phyloP scores from a whole-genome alignment of 2,888 invertebrate genomes.

The Dynastes maya region DNA sequence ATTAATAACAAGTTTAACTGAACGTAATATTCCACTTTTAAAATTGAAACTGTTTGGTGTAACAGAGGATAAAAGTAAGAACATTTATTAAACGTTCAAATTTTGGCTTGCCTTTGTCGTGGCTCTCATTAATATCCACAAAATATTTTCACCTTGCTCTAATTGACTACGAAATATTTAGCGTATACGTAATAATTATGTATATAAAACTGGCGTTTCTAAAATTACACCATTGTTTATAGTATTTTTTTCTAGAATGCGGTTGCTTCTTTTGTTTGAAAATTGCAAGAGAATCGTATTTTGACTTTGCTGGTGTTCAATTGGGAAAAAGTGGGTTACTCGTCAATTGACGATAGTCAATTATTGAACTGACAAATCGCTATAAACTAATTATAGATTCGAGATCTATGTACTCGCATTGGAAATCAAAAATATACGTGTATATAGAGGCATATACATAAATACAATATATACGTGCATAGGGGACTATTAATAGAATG shows the following conservation, averaged over 20 bases:
- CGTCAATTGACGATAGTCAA: neutral
- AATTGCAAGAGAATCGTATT: neutral
- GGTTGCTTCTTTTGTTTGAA: conserved; percentile 8
- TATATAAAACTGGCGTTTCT: neutral
- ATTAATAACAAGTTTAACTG: too few relatives aligned
- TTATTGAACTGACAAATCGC: conserved; percentile 14
- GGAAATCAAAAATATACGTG: conserved; percentile 39
- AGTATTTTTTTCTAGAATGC: conserved; percentile 18
- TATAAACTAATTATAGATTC: conserved; percentile 35
- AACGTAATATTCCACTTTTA: neutral
- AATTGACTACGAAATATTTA: neutral
- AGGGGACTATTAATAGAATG: conserved; percentile 18
- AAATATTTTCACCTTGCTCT: conserved; percentile 4
- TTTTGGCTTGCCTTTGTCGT: conserved; percentile 10
- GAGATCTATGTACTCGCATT: conserved; percentile 13
- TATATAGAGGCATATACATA: neutral
- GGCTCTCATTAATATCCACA: neutral
- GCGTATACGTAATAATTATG: neutral
- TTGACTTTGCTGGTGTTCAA: neutral
- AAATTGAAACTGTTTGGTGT: neutral
- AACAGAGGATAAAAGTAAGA: neutral
- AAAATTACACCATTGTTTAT: conserved; percentile 37
- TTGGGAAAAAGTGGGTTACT: conserved; percentile 7
- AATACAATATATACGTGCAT: conserved; percentile 15
- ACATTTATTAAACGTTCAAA: neutral